Conservation (phyloP, 2,113 vertebrate genomes). For the Cyprinodon variegatus region DNA sequence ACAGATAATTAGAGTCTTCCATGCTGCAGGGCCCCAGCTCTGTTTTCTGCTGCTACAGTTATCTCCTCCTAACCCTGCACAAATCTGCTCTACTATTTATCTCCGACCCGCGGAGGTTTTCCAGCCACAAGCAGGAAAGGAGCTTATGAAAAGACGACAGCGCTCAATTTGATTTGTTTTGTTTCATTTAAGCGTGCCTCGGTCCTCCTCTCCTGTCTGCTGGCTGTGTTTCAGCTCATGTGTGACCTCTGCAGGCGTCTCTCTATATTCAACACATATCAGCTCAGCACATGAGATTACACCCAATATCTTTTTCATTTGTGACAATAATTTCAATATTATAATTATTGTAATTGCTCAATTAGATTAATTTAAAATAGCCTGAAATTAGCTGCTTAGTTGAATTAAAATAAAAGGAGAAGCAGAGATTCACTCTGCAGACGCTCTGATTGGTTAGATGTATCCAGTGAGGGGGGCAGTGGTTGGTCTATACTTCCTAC, state of each 20-base stretch:
- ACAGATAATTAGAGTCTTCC: background rate
- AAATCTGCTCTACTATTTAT: background rate
- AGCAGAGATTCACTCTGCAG: background rate
- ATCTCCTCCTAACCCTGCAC: background rate
- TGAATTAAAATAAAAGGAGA: background rate
- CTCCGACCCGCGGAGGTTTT: background rate
- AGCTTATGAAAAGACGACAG: background rate
- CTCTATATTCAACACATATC: constrained; percentile 17
- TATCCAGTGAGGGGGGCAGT: background rate
- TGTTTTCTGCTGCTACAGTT: background rate
- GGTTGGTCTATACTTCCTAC: constrained; percentile 23
- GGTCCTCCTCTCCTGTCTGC: constrained; percentile 12
- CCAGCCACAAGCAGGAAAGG: background rate
- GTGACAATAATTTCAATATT: background rate
- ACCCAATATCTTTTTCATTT: background rate
- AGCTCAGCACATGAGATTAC: background rate
- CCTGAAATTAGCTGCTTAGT: background rate
- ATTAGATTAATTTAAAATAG: background rate
- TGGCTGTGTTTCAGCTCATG: constrained; percentile 53
- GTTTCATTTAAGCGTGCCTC: background rate
- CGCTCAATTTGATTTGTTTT: background rate
- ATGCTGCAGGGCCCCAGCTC: background rate
- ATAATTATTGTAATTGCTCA: background rate
- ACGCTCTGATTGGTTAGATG: background rate
- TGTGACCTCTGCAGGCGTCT: constrained; percentile 67